Evolutionary conservation across 2,888 invertebrate species (phyloP), one percentile per base, ranked within the genome.

Genomic region (Sepioteuthis lessoniana): DNA sequence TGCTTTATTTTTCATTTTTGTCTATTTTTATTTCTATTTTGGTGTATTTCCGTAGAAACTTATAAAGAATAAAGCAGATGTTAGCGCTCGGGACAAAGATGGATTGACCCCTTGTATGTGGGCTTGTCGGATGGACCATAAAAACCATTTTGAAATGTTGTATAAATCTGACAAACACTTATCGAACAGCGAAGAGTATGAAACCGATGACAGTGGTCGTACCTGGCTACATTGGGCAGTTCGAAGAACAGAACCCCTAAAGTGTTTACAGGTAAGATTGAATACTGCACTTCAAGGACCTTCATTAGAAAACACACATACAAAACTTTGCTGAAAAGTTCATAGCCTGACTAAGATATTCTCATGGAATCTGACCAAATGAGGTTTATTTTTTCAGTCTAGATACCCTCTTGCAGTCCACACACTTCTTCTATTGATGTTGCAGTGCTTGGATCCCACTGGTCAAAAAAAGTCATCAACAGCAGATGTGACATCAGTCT

Each of bases 161-260:
- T 96, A 95, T 94, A 94, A 95, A 60, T 95, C 95, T 10, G 95
- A 96, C n/a, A 96, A 95, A 95, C 94, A 95, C 95, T 94, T 95
- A 96, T 19, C 96, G 95, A 16, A 96, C 93, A 95, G 94, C 35
- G 96, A 96, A 94, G 97, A 96, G 76, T 96, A 96, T 92, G 97
- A 97, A 95, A 94, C 97, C 42, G 97, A 97, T 95, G 94, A 95
- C 90, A 96, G 95, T 94, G 97, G 97, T 25, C 95, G 96, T 55
- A 97, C 97, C 0, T 97, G 97, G 97, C 96, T 97, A 96, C 97
- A 97, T 95, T 97, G 97, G 97, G 96, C 97, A 38, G 96, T 97
- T 8, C 94, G 97, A 50, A 95, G 97, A 90, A 96, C 96, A 94
- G 97, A 97, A 94, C 97, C 97, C 13, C 95, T 97, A 31, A 96